Percentiles rank a stretch among this genome's conserved stretches.
Conservation (phyloP, 2,888 invertebrate species). For the Dryomyza anilis region DNA sequence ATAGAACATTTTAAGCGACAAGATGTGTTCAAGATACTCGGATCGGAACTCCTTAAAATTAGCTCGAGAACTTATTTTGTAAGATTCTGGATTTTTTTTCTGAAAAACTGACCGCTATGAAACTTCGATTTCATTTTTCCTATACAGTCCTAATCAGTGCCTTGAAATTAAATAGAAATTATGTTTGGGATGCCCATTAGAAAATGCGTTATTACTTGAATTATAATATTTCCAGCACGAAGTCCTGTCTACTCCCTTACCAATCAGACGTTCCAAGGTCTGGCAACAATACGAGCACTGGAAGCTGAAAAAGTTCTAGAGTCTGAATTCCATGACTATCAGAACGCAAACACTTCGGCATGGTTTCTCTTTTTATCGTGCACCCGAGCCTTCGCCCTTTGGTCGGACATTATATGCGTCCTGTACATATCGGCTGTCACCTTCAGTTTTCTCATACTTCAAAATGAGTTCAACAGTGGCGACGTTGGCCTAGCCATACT, state of each 20-base stretch:
- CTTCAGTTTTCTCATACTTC: slow-evolving; percentile 78
- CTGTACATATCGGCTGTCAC: slow-evolving; percentile 85
- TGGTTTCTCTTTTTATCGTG: slow-evolving; percentile 84
- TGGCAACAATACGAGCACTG: slow-evolving; percentile 77
- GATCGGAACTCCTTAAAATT: too few species aligned
- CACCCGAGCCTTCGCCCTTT: slow-evolving; percentile 90
- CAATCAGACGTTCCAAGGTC: slow-evolving; percentile 75
- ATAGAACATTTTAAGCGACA: too few species aligned
- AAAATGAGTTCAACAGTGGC: slow-evolving; percentile 62
- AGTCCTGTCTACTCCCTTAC: slow-evolving; percentile 81
- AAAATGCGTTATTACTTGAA: neutral
- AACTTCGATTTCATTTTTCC: too few species aligned
- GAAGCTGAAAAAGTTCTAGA: slow-evolving; percentile 69
- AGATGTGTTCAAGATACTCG: too few species aligned
- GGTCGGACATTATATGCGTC: slow-evolving; percentile 87
- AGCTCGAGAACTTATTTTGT: too few species aligned
- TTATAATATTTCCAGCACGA: slow-evolving; percentile 65
- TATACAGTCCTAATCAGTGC: too few species aligned
- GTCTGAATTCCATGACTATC: slow-evolving; percentile 68
- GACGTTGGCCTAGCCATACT: slow-evolving; percentile 75
- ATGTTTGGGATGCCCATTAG: slow-evolving; percentile 1
- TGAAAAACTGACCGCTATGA: too few species aligned
- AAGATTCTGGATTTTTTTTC: too few species aligned
- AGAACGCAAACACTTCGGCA: slow-evolving; percentile 74
- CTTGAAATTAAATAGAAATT: too few species aligned